Evolutionary conservation across 2,888 invertebrate species (phyloP).

Genomic region (Eupithecia vulgata): DNA sequence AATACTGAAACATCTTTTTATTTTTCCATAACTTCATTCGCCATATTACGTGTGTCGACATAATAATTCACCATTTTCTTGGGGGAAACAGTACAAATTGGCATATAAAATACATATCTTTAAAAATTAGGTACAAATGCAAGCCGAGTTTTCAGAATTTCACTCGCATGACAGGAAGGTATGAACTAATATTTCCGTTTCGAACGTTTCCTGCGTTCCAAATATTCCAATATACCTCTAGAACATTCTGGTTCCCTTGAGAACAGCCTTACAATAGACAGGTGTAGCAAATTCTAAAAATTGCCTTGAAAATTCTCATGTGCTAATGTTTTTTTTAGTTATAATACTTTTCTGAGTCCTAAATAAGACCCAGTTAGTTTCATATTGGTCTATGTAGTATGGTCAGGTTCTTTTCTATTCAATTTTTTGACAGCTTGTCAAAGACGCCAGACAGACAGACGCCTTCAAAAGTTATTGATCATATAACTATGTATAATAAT

Average conservation of each 20-base stretch:
- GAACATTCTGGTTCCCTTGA: conserved; percentile 7
- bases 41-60: neutral
- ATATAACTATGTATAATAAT: too few relatives aligned
- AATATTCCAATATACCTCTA: conserved; percentile 4
- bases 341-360: too few relatives aligned
- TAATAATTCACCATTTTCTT: neutral
- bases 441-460: too few relatives aligned
- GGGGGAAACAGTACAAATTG: neutral
- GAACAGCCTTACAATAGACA: conserved; percentile 5
- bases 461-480: too few relatives aligned
- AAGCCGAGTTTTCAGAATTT: neutral
- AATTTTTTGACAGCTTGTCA: too few relatives aligned
- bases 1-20: too few relatives aligned
- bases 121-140: neutral
- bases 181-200: conserved; percentile 9
- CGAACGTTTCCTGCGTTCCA: conserved; percentile 5
- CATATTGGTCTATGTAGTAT: too few relatives aligned
- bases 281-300: neutral
- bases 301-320: neutral
- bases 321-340: neutral
- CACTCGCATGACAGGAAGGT: neutral
- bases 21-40: neutral
- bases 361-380: too few relatives aligned
- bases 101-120: neutral
- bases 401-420: too few relatives aligned